Evolutionary conservation across 2,113 vertebrate genomes (phyloP).

Genomic region (Cisticola juncidis): DNA sequence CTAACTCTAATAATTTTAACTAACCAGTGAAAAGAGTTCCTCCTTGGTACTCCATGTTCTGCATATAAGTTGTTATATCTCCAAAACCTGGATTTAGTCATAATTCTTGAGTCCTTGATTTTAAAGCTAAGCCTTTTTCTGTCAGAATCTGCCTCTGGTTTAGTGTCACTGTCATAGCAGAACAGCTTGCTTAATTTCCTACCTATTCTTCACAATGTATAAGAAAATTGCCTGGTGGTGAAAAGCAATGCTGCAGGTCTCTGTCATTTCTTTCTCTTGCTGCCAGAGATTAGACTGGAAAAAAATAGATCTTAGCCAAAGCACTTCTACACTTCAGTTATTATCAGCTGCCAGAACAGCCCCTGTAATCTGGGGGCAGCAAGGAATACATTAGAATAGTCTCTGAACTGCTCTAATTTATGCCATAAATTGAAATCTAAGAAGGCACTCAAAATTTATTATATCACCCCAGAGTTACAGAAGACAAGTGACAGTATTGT

Average conservation of each 20-base stretch:
- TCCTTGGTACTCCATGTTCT: neutral
- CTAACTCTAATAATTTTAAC: neutral
- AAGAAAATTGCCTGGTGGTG: conserved; percentile 25
- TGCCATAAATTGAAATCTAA: conserved; percentile 22
- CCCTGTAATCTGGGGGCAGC: neutral
- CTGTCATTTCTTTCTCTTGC: neutral
- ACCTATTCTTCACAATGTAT: neutral
- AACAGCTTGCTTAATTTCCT: neutral
- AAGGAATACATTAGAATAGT: neutral
- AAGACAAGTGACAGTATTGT: neutral
- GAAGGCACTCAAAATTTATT: neutral
- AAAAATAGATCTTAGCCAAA: neutral
- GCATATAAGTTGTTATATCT: neutral
- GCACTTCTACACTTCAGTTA: neutral
- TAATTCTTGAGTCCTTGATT: neutral
- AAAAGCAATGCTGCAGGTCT: neutral
- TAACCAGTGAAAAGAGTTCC: neutral
- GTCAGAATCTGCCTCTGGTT: neutral
- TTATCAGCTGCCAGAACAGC: neutral
- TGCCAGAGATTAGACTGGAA: neutral
- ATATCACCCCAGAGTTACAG: neutral
- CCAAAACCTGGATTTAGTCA: neutral
- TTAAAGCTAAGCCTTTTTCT: neutral
- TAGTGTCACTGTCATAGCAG: neutral
- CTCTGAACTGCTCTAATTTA: conserved; percentile 18